phyloP scores from a whole-genome alignment of 2,888 invertebrate species.

The Meiosimyza platycephala region DNA sequence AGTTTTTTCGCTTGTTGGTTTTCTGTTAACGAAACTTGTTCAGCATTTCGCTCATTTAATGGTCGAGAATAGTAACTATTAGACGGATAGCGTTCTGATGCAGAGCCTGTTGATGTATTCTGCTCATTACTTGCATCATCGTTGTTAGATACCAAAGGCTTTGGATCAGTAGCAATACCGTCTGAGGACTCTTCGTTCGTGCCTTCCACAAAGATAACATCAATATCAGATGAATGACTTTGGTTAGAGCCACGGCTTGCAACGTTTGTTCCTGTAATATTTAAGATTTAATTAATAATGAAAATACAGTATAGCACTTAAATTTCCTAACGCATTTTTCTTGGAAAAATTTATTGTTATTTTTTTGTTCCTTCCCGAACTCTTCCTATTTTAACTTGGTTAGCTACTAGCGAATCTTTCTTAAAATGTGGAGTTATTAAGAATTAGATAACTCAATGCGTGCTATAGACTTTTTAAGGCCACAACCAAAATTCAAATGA shows the following conservation, averaged over 20 bases:
- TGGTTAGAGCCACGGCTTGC: not conserved
- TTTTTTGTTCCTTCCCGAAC: too few species aligned
- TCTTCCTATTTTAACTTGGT: too few species aligned
- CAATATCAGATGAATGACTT: constrained; percentile 7
- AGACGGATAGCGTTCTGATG: constrained; percentile 49
- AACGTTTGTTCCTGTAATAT: not conserved
- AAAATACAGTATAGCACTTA: too few species aligned
- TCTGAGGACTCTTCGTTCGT: constrained; percentile 7
- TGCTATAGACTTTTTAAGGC: too few species aligned
- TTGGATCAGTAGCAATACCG: not conserved
- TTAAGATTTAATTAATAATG: too few species aligned
- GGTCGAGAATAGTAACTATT: constrained; percentile 57
- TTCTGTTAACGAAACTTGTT: constrained; percentile 46
- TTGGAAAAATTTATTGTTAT: too few species aligned
- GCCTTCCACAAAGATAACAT: constrained; percentile 18
- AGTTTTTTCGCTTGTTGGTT: constrained; percentile 54
- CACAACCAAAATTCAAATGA: too few species aligned
- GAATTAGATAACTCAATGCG: too few species aligned
- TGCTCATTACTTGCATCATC: constrained; percentile 6
- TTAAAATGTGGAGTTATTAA: too few species aligned
- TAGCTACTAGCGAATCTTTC: too few species aligned
- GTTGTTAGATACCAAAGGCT: not conserved
- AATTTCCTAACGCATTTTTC: too few species aligned
- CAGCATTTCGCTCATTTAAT: constrained; percentile 55
- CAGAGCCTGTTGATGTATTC: not conserved